Base-by-base conservation (phyloP, 1,140 invertebrate genomes). In the Ooceraea biroi region DNA sequence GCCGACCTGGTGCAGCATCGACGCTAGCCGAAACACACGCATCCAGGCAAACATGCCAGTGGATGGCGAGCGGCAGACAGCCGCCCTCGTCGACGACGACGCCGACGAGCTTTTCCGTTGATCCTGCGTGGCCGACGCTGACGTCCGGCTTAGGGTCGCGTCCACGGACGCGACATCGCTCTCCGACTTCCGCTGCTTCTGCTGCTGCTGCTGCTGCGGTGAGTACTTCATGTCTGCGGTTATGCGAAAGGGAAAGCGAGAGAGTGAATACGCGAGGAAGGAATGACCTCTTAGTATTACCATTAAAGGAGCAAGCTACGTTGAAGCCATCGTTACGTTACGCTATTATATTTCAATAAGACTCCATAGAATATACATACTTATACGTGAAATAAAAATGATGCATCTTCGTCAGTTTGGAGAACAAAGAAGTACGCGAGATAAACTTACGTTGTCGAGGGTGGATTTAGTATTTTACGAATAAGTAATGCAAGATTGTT, bases 21-120 rank as follows among this genome's bases (percentile, higher is more conserved):
- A 89, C 19, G 93, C 94, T 63, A 94, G 87, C 73, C 93, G 91
- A 73, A 94, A 94, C 65, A 94, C 93, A 10, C 94, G 91, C 92
- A 94, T 94, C 94, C 94, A 94, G 69, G 93, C 94, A 82, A 94
- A 94, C 90, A 94, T 93, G 30, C 92, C 93, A 65, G 91, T 90
- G 41, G 91, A 91, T 12, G 87, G 90, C 48, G 87, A 83, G 25
- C 82, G 88, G 82, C 66, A 89, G 66, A 80, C 83, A 82, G 50
- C 19, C 61, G 86, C 71, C 71, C 76, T 86, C 63, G 88, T 89
- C 82, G 73, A 87, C 19, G 86, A 77, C 63, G 89, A 76, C 36
- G 77, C 73, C 57, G 88, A 88, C 55, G 77, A 82, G 58, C 61
- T 68, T 44, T 84, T 87, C n/a, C 68, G 83, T 7, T 89, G 73